Conservation (phyloP, 2,113 vertebrate species). For the Okapia johnstoni region DNA sequence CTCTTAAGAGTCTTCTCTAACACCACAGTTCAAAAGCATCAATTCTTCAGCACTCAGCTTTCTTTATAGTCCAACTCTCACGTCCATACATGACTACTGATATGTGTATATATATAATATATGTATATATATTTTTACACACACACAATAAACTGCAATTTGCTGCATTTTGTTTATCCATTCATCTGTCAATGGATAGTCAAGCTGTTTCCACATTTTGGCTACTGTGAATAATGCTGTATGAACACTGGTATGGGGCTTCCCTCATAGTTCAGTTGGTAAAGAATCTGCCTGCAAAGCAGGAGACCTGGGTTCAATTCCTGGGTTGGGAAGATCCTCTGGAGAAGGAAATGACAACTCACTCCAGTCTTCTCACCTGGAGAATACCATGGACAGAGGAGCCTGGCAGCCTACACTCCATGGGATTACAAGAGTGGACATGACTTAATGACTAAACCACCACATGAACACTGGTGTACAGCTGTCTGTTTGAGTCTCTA, state of each 20-base stretch:
- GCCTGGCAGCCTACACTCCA: neutral
- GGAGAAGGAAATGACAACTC: neutral
- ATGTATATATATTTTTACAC: neutral
- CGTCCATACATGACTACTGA: neutral
- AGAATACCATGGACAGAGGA: neutral
- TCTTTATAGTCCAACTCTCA: neutral
- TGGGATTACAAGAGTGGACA: neutral
- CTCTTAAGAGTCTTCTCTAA: neutral
- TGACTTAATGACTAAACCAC: rapidly evolving
- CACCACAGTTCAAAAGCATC: neutral
- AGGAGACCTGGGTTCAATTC: neutral
- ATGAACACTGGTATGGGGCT: neutral
- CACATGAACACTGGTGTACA: neutral
- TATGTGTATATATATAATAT: neutral
- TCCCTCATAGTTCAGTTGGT: neutral
- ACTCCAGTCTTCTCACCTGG: neutral
- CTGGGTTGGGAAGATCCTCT: neutral
- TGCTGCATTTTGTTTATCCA: neutral
- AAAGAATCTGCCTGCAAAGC: neutral
- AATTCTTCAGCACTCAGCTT: neutral
- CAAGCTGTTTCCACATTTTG: neutral
- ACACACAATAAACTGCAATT: neutral
- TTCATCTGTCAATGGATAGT: neutral
- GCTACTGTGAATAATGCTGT: neutral
- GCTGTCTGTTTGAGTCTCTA: neutral